phyloP scores from a whole-genome alignment of 1,140 invertebrate species.

The Panagrolaimus sp. region DNA sequence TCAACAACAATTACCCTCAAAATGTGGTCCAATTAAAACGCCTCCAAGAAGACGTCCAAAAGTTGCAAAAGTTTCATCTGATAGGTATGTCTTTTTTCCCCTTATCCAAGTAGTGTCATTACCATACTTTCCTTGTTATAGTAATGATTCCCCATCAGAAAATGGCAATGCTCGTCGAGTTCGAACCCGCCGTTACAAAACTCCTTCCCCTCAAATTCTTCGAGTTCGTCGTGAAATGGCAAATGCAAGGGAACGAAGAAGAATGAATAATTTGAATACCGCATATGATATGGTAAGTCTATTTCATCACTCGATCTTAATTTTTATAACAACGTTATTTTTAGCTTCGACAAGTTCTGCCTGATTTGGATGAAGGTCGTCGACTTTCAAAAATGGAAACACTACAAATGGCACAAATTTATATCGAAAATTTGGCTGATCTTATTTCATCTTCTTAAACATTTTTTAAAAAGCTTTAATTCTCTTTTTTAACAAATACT shows the following conservation, averaged over 20 bases:
- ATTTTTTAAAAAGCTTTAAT: too few species aligned
- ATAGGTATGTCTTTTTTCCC: too few species aligned
- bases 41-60: too few species aligned
- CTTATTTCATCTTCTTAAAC: too few species aligned
- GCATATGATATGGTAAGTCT: conserved; percentile 59
- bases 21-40: too few species aligned
- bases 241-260: conserved; percentile 59
- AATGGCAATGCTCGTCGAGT: too few species aligned
- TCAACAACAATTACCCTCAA: too few species aligned
- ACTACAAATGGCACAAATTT: conserved; percentile 91
- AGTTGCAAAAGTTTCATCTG: too few species aligned
- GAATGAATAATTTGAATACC: conserved; percentile 60
- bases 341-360: conserved; percentile 74
- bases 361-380: conserved; percentile 78
- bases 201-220: conserved; percentile 37
- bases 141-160: too few species aligned
- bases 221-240: conserved; percentile 62
- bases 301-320: conserved; percentile 52
- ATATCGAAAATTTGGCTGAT: conserved; percentile 64
- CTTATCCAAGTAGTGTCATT: too few species aligned
- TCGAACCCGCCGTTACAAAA: conserved; percentile 44
- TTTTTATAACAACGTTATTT: neutral
- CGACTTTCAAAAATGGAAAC: conserved; percentile 94
- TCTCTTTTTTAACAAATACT: too few species aligned
- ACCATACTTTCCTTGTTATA: too few species aligned